phyloP scores from a whole-genome alignment of 1,140 invertebrate species.

The Cyclina sinensis region DNA sequence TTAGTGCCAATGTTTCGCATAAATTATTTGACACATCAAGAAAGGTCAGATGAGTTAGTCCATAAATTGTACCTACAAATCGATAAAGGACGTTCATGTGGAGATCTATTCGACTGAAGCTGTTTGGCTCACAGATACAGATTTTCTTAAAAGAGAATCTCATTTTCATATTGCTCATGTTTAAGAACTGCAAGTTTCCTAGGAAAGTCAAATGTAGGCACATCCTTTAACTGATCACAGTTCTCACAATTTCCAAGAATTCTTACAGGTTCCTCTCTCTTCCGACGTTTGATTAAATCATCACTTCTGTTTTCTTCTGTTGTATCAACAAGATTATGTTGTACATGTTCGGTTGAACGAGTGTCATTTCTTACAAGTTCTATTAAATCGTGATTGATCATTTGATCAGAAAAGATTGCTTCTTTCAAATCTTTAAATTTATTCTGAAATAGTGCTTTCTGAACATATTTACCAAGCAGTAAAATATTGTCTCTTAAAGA shows the following conservation, averaged over 20 bases:
- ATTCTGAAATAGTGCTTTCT: not conserved
- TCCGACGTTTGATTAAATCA: too few species aligned
- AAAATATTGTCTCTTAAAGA: constrained; percentile 8
- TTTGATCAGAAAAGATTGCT: not conserved
- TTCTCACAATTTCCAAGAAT: not conserved
- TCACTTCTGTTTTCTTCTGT: too few species aligned
- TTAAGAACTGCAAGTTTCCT: not conserved
- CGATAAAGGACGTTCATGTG: not conserved
- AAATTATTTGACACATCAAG: not conserved
- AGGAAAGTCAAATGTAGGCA: not conserved
- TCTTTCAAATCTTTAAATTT: not conserved
- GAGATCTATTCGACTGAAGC: not conserved
- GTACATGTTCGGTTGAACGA: too few species aligned
- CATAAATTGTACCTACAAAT: not conserved
- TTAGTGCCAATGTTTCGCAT: not conserved
- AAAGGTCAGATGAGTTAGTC: constrained; percentile 1
- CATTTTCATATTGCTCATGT: not conserved
- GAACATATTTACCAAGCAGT: not conserved
- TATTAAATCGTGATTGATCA: not conserved
- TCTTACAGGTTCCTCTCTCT: not conserved
- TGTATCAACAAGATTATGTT: too few species aligned
- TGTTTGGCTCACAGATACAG: constrained; percentile 16
- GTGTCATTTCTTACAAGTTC: too few species aligned
- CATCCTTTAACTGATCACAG: not conserved
- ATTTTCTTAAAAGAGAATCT: not conserved